These are phyloP conservation scores for Helicoverpa assulta DNA, from an alignment of 2,888 invertebrate species.

Conservation along the genomic window DNA sequence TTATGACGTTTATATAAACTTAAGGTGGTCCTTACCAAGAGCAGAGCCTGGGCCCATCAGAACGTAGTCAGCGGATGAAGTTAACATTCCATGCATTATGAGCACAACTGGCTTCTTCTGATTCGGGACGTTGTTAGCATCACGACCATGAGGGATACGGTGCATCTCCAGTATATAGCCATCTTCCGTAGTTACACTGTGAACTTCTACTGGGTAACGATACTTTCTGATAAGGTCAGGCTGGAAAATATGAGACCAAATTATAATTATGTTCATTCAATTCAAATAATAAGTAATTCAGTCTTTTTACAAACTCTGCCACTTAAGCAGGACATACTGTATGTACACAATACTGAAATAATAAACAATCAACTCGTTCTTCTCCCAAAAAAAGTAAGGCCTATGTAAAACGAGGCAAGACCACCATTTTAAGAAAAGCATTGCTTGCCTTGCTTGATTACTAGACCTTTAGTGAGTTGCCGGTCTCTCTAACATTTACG, in stretches of 20 bases:
- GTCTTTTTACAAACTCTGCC: too few relatives aligned
- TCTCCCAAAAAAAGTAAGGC: too few relatives aligned
- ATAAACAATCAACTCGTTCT: too few relatives aligned
- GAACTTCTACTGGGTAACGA: constrained; percentile 91
- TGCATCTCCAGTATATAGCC: constrained; percentile 95
- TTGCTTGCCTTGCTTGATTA: too few relatives aligned
- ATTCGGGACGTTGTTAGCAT: constrained; percentile 78
- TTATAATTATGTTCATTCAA: neutral
- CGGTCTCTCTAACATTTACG: too few relatives aligned
- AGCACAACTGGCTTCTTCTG: constrained; percentile 89
- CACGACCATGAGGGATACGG: constrained; percentile 91
- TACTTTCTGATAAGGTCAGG: constrained; percentile 89
- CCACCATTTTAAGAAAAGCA: too few relatives aligned
- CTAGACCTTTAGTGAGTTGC: too few relatives aligned
- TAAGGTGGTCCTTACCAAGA: constrained; percentile 86
- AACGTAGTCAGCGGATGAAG: constrained; percentile 94
- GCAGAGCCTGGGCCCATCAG: constrained; percentile 92
- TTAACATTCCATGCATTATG: constrained; percentile 93
- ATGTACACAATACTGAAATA: too few relatives aligned
- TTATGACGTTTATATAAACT: neutral
- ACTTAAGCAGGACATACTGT: too few relatives aligned
- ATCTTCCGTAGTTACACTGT: constrained; percentile 92
- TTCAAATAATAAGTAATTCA: neutral
- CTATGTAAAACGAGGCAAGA: too few relatives aligned
- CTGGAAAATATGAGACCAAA: constrained; percentile 19